phyloP scores from a whole-genome alignment of 2,888 invertebrate genomes.

The Proisotoma minuta region DNA sequence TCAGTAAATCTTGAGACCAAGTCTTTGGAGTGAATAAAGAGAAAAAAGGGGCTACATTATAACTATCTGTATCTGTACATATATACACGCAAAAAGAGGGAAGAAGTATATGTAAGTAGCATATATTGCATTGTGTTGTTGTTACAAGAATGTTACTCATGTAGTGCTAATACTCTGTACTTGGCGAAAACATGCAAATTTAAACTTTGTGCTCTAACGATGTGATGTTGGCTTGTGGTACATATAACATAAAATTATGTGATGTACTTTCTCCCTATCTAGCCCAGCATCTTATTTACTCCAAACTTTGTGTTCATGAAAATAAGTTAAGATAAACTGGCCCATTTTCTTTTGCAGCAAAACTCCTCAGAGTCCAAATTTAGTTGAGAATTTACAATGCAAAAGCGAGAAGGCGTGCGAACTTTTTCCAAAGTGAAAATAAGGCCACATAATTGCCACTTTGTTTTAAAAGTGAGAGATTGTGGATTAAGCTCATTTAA shows the following conservation, averaged over 20 bases:
- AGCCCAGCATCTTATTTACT: not conserved
- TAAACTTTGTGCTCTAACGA: constrained; percentile 5
- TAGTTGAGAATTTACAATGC: not conserved
- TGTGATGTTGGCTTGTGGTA: not conserved
- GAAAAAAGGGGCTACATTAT: no score
- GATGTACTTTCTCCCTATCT: constrained; percentile 7
- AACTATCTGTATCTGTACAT: no score
- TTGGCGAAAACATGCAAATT: constrained; percentile 14
- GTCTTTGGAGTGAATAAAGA: no score
- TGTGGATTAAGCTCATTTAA: no score
- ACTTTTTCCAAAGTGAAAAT: no score
- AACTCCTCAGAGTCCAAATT: not conserved
- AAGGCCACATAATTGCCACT: no score
- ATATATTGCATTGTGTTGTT: not conserved
- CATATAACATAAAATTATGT: constrained; percentile 10
- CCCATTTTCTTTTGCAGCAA: not conserved
- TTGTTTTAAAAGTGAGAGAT: no score
- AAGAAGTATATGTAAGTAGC: no score
- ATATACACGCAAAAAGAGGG: no score
- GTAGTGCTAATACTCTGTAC: not conserved
- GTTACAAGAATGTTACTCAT: not conserved
- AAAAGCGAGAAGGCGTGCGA: no score
- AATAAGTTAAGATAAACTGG: not conserved
- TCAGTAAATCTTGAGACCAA: constrained; percentile 17
- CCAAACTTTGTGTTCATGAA: not conserved